phyloP scores from a whole-genome alignment of 2,113 vertebrate genomes.

The Cyanoramphus novaezelandiae region DNA sequence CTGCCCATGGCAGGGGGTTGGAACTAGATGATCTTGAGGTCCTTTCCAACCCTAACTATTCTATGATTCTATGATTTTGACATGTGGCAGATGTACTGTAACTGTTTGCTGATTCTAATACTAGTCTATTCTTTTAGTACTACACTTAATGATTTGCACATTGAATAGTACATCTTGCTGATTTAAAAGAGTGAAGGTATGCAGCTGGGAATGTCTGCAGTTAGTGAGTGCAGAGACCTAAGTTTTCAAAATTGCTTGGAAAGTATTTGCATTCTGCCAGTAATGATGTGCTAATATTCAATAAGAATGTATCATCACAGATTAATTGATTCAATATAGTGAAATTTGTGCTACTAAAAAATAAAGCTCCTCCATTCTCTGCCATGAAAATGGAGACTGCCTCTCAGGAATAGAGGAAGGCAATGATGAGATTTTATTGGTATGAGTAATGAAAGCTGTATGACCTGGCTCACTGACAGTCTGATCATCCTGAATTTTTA shows the following conservation, averaged over 20 bases:
- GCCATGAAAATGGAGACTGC: background rate
- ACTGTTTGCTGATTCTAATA: background rate
- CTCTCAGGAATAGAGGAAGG: background rate
- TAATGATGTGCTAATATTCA: background rate
- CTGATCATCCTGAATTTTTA: background rate
- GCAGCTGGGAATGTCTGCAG: background rate
- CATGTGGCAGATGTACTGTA: background rate
- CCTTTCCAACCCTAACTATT: too few species aligned
- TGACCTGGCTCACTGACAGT: background rate
- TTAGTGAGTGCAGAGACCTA: background rate
- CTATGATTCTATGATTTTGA: background rate
- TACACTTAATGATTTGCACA: background rate
- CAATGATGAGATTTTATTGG: background rate
- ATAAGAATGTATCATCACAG: background rate
- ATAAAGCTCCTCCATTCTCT: background rate
- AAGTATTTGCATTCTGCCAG: background rate
- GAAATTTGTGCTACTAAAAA: background rate
- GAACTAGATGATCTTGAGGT: too few species aligned
- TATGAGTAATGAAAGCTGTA: background rate
- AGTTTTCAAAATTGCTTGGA: background rate
- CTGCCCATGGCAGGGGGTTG: too few species aligned
- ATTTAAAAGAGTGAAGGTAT: background rate
- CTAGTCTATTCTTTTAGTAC: background rate
- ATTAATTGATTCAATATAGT: background rate
- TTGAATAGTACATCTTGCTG: background rate